A percentile compares a stretch with the other conserved stretches of the same genome.
Conservation (phyloP, 2,888 invertebrate species). For the Gasteruption jaculator region DNA sequence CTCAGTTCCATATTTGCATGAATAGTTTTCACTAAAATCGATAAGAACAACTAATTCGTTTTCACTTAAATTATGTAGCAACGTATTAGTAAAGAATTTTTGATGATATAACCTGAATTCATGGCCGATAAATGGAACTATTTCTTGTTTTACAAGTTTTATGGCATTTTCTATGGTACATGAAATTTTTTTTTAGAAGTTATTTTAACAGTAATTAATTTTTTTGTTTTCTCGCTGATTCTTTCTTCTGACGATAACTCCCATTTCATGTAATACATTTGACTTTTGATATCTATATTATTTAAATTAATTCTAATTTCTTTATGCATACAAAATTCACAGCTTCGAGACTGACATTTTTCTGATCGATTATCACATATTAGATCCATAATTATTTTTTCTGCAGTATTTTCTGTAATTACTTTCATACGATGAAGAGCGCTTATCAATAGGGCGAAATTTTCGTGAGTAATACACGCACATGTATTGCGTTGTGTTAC, state of each 20-base stretch:
- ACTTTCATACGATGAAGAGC: slow-evolving; percentile 13
- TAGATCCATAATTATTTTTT: slow-evolving; percentile 14
- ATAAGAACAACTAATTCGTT: slow-evolving; percentile 17
- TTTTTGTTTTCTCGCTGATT: slow-evolving; percentile 18
- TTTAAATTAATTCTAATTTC: slow-evolving; percentile 10
- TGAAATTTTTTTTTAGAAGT: slow-evolving; percentile 16
- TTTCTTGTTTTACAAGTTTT: slow-evolving; percentile 7
- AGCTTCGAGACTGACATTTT: slow-evolving; percentile 15
- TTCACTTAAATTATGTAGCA: slow-evolving; percentile 1
- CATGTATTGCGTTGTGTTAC: slow-evolving; percentile 16
- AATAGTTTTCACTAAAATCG: slow-evolving; percentile 22
- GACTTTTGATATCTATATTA: slow-evolving; percentile 4
- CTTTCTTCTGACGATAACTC: slow-evolving; percentile 10
- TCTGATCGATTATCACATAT: slow-evolving; percentile 14
- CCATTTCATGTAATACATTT: slow-evolving; percentile 18
- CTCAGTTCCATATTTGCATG: slow-evolving; percentile 21
- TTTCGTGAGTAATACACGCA: slow-evolving; percentile 19
- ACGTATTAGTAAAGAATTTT: slow-evolving; percentile 10
- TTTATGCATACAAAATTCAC: slow-evolving; percentile 15
- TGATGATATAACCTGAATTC: slow-evolving; percentile 16
- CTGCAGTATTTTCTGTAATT: slow-evolving; percentile 15
- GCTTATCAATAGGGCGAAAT: slow-evolving; percentile 11
- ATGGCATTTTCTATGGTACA: slow-evolving; percentile 13
- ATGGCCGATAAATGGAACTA: slow-evolving; percentile 12
- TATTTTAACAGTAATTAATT: slow-evolving; percentile 15